Evolutionary conservation across 2,113 vertebrate species (phyloP), one percentile per base, ranked within the genome.

Genomic region (Zingel zingel): DNA sequence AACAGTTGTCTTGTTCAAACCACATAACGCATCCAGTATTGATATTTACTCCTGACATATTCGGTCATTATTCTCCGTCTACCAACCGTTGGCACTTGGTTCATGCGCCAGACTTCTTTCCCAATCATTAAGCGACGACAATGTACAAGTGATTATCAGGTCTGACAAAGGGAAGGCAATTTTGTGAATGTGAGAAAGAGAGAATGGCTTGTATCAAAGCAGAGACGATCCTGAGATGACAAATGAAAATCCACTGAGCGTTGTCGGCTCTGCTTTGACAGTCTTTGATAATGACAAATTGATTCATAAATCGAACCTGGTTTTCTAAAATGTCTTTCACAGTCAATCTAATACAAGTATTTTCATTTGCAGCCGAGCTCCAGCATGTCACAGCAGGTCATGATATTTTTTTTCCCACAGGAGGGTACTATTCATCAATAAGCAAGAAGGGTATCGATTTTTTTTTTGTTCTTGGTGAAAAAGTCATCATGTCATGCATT

Each of bases 271-370:
- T 74, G 81, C 81, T 82, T 64, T 83, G 81, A 82, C 68, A 33
- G 45, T 25, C 70, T 85, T 48, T 84, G 87, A 88, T 82, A 77
- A 84, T 85, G 83, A 89, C 88, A 86, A 69, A 89, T 88, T 86
- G 87, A 86, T 85, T 89, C 51, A 83, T 78, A 82, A 86, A 89
- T 88, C 27, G 48, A 83, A 80, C 39, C 77, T 69, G 67, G 50
- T 87, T 87, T 86, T 78, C 69, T 78, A 68, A 76, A 73, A 23
- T 51, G 76, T 85, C 69, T 65, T 82, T 69, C 84, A 45, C 9
- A 59, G 82, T 62, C 86, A 78, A 47, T 82, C 47, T 82, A 73
- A 82, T 84, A 14, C 39, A 79, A 72, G 27, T 47, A 72, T 85
- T 89, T 81, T 81, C 77, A 83, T 78, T 85, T 68, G 72, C 56